Conservation (phyloP, 2,888 invertebrate genomes). For the Xestia rhomboidea region DNA sequence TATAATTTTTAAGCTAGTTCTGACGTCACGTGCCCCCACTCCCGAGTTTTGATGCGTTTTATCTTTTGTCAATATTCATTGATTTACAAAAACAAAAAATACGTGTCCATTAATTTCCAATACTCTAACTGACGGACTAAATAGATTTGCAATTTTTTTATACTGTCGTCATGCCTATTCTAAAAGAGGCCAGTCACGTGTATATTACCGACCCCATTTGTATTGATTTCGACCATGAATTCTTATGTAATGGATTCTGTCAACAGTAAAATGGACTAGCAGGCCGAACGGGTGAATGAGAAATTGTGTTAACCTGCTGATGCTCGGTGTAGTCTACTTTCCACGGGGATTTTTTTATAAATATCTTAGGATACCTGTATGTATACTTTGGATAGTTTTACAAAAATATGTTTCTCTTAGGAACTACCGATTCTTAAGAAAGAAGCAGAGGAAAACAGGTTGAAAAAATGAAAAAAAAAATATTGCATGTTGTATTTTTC, state of each 20-base stretch:
- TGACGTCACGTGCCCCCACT: too few relatives aligned
- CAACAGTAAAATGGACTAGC: slow-evolving; percentile 36
- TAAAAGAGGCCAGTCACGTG: slow-evolving; percentile 70
- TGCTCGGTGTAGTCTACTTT: slow-evolving; percentile 1
- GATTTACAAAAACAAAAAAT: too few relatives aligned
- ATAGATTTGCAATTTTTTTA: too few relatives aligned
- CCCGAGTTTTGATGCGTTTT: too few relatives aligned
- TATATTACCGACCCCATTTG: slow-evolving; percentile 66
- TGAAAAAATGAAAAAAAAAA: background rate
- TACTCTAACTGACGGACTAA: too few relatives aligned
- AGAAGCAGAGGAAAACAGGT: background rate
- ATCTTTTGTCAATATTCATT: too few relatives aligned
- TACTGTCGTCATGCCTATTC: too few relatives aligned
- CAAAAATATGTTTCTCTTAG: background rate
- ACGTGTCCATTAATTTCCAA: too few relatives aligned
- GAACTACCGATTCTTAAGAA: background rate
- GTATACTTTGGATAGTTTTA: background rate
- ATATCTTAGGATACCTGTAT: background rate
- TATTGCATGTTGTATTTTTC: too few relatives aligned
- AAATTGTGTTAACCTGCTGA: slow-evolving; percentile 12
- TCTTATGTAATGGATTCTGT: slow-evolving; percentile 53
- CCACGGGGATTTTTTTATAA: background rate
- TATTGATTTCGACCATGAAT: slow-evolving; percentile 65
- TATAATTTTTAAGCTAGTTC: too few relatives aligned
- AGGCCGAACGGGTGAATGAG: slow-evolving; percentile 20